These are phyloP conservation scores for Catocala fraxini DNA, from an alignment of 2,888 invertebrate species.

Conservation along the genomic window DNA sequence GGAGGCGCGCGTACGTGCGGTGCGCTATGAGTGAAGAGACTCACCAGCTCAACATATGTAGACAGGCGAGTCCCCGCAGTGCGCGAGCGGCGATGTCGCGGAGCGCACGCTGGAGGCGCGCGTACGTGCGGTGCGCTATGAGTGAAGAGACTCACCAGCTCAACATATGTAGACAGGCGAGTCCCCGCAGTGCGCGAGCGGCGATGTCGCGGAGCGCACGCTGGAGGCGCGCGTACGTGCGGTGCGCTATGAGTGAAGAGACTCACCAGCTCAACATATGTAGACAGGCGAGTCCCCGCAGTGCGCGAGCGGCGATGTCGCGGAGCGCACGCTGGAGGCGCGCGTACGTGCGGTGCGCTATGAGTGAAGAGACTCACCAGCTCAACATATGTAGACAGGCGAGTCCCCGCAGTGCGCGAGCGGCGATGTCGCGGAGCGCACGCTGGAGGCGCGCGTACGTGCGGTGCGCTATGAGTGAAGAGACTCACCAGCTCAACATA, in stretches of 20 bases:
- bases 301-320: constrained; percentile 45
- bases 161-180: constrained; percentile 60
- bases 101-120: constrained; percentile 51
- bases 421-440: constrained; percentile 47
- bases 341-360: constrained; percentile 51
- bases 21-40: constrained; percentile 28
- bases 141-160: constrained; percentile 43
- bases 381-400: constrained; percentile 59
- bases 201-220: constrained; percentile 49
- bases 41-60: constrained; percentile 59
- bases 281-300: constrained; percentile 60
- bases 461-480: constrained; percentile 30
- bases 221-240: constrained; percentile 55
- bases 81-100: constrained; percentile 47
- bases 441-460: constrained; percentile 56
- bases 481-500: constrained; percentile 50
- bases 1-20: constrained; percentile 56
- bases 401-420: constrained; percentile 53
- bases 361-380: constrained; percentile 39
- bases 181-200: constrained; percentile 48
- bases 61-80: constrained; percentile 56
- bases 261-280: constrained; percentile 56
- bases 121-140: constrained; percentile 51
- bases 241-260: constrained; percentile 30
- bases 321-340: constrained; percentile 53